Conservation (phyloP, 2,797 vertebrate genomes). For the Pseudotriccus pelzelni region DNA sequence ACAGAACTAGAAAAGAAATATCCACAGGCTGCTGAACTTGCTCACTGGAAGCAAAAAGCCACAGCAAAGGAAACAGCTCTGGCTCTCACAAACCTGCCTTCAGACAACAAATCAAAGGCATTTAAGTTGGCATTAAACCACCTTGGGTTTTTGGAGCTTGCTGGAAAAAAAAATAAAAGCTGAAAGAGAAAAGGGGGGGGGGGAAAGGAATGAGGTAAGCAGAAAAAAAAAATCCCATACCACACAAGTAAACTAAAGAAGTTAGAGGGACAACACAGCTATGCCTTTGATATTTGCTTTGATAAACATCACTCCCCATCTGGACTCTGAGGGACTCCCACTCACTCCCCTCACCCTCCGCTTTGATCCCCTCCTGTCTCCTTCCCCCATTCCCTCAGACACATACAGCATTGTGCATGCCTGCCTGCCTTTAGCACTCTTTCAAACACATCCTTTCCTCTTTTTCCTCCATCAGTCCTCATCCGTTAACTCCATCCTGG, state of each 20-base stretch:
- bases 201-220: neutral
- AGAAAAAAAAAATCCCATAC: neutral
- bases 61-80: slow-evolving; percentile 43
- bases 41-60: slow-evolving; percentile 49
- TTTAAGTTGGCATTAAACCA: slow-evolving; percentile 72
- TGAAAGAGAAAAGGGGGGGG: neutral
- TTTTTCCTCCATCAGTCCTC: neutral
- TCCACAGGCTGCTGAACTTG: slow-evolving; percentile 13
- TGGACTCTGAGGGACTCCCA: neutral
- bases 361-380: neutral
- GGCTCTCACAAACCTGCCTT: slow-evolving; percentile 45
- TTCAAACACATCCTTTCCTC: neutral
- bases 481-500: neutral
- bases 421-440: neutral
- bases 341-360: fast-evolving
- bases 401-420: neutral
- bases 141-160: slow-evolving; percentile 63
- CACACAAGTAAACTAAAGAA: neutral
- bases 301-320: neutral
- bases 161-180: slow-evolving; percentile 48
- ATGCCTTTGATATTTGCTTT: neutral
- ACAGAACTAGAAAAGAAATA: slow-evolving; percentile 48
- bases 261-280: neutral
- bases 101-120: slow-evolving; percentile 73
- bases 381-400: neutral